Evolutionary conservation across 2,113 vertebrate genomes (phyloP), one percentile per base, ranked within the genome.

Genomic region (Sinosuthora webbiana): DNA sequence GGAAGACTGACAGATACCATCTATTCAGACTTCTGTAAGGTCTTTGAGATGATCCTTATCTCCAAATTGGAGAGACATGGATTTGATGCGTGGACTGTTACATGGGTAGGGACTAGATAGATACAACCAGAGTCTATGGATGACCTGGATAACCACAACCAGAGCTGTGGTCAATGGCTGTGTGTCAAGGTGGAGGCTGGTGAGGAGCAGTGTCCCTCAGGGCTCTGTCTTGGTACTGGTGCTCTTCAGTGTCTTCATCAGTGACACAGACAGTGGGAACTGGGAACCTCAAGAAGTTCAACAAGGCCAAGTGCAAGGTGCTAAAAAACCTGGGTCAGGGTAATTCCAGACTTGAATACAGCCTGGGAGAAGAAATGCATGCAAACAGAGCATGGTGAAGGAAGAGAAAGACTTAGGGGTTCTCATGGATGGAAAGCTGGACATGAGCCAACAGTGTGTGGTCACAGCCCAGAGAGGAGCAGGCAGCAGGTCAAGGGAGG

Each of bases 311-410:
- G 39, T 33, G 8, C 35, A 64, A 31, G 50, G 8, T 57, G 42
- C 35, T 64, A 21, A 7, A 57, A 8, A n/a, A n/a, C n/a, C 12
- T 35, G 35, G 9, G 17, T 50, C 0, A 0, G 14, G 21, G 4
- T 18, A 50, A 57, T 37, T 71, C 4, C 50, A 80, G 76, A 50
- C 8, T 3, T 33, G 21, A 64, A 17, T 13, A 49, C 31, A 57
- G 42, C 18, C 35, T 57, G 35, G 25, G 31, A 50, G 68, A 65
- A n/a, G 45, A 63, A 4, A 31, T 64, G 47, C 37, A 22, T 73
- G 76, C 1, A 2, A 50, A 25, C 50, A 81, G 35, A 37, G 4
- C 24, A 35, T 7, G 22, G 45, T 23, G 45, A 47, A 47, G 22
- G 24, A 53, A 47, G 50, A 57, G 42, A 35, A 64, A 9, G 14